These are phyloP conservation scores for Unio pictorum DNA, from an alignment of 2,888 invertebrate species.

Conservation along the genomic window DNA sequence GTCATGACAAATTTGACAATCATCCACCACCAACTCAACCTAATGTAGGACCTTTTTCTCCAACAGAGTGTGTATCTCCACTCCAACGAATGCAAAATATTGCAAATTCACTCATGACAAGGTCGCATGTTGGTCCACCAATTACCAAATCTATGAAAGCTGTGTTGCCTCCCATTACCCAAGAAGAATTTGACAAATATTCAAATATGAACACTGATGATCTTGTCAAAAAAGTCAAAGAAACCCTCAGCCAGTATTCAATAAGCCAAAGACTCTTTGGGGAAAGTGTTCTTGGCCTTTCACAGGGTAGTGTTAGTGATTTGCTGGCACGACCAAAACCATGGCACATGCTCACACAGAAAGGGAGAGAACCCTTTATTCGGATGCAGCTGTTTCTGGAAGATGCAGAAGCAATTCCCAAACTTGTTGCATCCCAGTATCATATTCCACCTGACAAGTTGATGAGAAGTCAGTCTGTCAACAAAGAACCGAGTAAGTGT, in stretches of 20 bases:
- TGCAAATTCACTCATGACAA: constrained; percentile 90
- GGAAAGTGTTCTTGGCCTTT: constrained; percentile 87
- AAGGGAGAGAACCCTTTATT: constrained; percentile 85
- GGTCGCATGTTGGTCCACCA: constrained; percentile 76
- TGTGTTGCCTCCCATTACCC: constrained; percentile 97
- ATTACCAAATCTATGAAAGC: constrained; percentile 87
- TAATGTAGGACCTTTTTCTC: constrained; percentile 28
- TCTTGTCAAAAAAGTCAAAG: constrained; percentile 86
- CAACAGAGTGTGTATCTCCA: constrained; percentile 85
- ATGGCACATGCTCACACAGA: constrained; percentile 99
- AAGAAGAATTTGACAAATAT: constrained; percentile 98
- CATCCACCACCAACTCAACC: constrained; percentile 76
- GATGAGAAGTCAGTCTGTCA: constrained; percentile 81
- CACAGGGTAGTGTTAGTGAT: constrained; percentile 93
- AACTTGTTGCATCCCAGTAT: constrained; percentile 95
- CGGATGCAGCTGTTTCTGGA: constrained; percentile 90
- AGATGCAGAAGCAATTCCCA: constrained; percentile 94
- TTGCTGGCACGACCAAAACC: constrained; percentile 97
- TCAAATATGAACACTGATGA: constrained; percentile 98
- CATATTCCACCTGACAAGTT: constrained; percentile 98
- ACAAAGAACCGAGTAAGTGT: constrained; percentile 22
- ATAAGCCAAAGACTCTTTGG: constrained; percentile 98
- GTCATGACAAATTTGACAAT: constrained; percentile 42
- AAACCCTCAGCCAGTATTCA: constrained; percentile 72
- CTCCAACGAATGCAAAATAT: constrained; percentile 98